A percentile compares a stretch with the other conserved stretches of the same genome.
phyloP scores from a whole-genome alignment of 2,113 vertebrate species.

The Myotis yumanensis region DNA sequence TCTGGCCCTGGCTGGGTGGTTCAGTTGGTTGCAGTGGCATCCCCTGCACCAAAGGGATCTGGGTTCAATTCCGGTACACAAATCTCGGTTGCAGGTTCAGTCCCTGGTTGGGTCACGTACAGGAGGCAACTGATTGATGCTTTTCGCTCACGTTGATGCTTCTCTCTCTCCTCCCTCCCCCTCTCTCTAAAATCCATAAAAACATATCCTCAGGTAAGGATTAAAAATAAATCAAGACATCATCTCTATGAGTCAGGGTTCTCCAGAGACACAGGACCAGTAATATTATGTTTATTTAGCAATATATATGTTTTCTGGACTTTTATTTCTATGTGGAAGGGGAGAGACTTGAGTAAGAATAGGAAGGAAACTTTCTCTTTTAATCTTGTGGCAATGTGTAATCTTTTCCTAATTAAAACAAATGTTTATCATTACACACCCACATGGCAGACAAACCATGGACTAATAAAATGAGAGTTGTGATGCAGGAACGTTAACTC shows the following conservation, averaged over 20 bases:
- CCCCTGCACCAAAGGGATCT: not conserved
- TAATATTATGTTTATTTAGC: too few species aligned
- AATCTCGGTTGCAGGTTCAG: not conserved
- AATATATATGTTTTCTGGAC: not conserved
- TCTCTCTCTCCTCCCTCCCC: too few species aligned
- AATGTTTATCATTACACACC: not conserved
- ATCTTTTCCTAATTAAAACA: constrained; percentile 36
- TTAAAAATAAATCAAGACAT: too few species aligned
- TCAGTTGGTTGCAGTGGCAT: not conserved
- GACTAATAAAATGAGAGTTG: not conserved
- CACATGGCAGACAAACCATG: not conserved
- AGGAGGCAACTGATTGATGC: not conserved
- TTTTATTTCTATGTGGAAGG: not conserved
- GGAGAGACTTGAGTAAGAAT: not conserved
- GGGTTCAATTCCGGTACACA: not conserved
- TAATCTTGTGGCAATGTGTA: not conserved
- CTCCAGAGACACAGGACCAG: not conserved
- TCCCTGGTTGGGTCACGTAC: not conserved
- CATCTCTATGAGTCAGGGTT: not conserved
- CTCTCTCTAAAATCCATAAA: too few species aligned
- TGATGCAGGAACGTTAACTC: not conserved
- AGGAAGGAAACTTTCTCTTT: not conserved
- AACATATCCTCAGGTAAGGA: too few species aligned
- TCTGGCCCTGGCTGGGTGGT: not conserved
- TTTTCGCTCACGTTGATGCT: not conserved